These are phyloP conservation scores for Pseudorhombus dupliciocellatus DNA, from an alignment of 2,113 vertebrate genomes.

Conservation along the genomic window DNA sequence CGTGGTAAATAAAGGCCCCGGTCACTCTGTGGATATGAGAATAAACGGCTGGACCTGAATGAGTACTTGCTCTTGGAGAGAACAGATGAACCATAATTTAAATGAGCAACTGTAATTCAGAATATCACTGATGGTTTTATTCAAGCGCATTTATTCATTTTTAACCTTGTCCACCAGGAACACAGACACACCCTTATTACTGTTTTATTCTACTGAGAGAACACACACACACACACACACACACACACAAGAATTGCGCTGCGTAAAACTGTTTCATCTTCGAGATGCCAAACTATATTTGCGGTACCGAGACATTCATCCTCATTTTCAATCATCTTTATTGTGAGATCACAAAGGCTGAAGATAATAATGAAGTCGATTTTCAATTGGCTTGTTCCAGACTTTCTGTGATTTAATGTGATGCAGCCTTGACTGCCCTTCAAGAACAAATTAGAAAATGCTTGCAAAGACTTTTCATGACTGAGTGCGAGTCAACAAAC, in stretches of 20 bases:
- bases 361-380: slow-evolving; percentile 32
- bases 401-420: slow-evolving; percentile 32
- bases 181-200: slow-evolving; percentile 44
- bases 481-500: slow-evolving; percentile 32
- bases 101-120: slow-evolving; percentile 43
- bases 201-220: slow-evolving; percentile 8
- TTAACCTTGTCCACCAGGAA: slow-evolving; percentile 42
- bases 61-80: neutral
- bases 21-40: neutral
- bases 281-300: slow-evolving; percentile 3
- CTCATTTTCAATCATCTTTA: slow-evolving; percentile 34
- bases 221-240: neutral
- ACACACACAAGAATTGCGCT: neutral
- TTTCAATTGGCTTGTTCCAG: slow-evolving; percentile 24
- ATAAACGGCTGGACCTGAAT: neutral
- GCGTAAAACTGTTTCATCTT: slow-evolving; percentile 23
- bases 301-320: slow-evolving; percentile 15
- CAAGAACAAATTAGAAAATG: slow-evolving; percentile 21
- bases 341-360: slow-evolving; percentile 5
- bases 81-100: slow-evolving; percentile 1
- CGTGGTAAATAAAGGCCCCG: neutral
- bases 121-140: slow-evolving; percentile 20
- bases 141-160: slow-evolving; percentile 43
- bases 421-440: slow-evolving; percentile 37
- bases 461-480: slow-evolving; percentile 15